These are phyloP conservation scores for Abrostola tripartita DNA, from an alignment of 2,888 invertebrate genomes.

Conservation along the genomic window DNA sequence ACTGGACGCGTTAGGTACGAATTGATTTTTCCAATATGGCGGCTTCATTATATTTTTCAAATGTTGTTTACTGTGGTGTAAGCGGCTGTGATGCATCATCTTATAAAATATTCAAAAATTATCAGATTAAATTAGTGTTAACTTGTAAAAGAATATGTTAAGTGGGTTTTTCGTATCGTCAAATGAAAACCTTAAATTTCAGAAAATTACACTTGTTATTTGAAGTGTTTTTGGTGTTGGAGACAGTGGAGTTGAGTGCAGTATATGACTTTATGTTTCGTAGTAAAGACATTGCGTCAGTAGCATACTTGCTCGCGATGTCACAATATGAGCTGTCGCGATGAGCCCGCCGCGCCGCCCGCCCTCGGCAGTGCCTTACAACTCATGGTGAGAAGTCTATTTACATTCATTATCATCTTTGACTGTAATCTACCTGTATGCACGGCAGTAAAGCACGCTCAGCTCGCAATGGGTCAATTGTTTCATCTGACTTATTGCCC, in stretches of 20 bases:
- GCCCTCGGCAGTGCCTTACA: slow-evolving; percentile 74
- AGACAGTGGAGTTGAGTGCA: slow-evolving; percentile 52
- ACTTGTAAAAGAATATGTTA: slow-evolving; percentile 34
- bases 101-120: slow-evolving; percentile 9
- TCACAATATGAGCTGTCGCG: slow-evolving; percentile 81
- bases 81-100: slow-evolving; percentile 22
- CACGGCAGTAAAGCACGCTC: not conserved
- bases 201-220: slow-evolving; percentile 38
- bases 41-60: slow-evolving; percentile 64
- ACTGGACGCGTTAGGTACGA: slow-evolving; percentile 51
- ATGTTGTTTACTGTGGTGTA: slow-evolving; percentile 67
- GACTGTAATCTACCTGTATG: not conserved
- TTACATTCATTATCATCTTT: slow-evolving; percentile 3
- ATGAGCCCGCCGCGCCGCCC: slow-evolving; percentile 75
- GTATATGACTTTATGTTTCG: slow-evolving; percentile 53
- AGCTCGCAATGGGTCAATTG: too few species aligned
- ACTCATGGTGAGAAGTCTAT: slow-evolving; percentile 75
- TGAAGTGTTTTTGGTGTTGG: slow-evolving; percentile 47
- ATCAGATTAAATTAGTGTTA: slow-evolving; percentile 16
- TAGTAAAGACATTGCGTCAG: slow-evolving; percentile 51
- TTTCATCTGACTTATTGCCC: too few species aligned
- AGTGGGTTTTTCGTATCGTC: slow-evolving; percentile 46
- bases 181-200: slow-evolving; percentile 36
- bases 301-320: slow-evolving; percentile 71
- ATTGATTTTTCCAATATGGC: slow-evolving; percentile 73